A percentile compares a stretch with the other conserved stretches of the same genome.
Evolutionary conservation across 2,113 vertebrate genomes (phyloP).

Genomic region (Ailurus styani): DNA sequence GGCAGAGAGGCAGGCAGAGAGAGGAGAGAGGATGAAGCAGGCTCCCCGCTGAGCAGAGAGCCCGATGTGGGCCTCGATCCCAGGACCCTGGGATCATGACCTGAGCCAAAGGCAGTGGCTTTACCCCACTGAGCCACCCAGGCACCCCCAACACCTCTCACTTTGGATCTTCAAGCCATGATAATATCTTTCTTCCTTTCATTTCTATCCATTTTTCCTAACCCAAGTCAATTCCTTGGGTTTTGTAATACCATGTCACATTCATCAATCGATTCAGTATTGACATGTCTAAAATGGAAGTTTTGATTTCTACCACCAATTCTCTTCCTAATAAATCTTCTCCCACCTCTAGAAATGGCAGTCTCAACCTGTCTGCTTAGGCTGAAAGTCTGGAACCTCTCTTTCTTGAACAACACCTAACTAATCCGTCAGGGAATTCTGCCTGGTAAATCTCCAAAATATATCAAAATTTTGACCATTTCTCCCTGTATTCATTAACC

Average conservation of each 20-base stretch:
- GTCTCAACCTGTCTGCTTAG: neutral
- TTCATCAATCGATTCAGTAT: neutral
- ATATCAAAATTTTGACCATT: neutral
- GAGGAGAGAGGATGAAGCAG: too few relatives aligned
- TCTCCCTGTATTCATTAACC: neutral
- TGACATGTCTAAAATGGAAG: neutral
- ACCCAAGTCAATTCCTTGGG: neutral
- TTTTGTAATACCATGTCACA: neutral
- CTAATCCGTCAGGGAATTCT: neutral
- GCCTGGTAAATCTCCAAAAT: neutral
- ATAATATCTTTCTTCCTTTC: neutral
- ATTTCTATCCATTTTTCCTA: neutral
- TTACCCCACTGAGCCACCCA: too few relatives aligned
- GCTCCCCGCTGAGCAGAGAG: too few relatives aligned
- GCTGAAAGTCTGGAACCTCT: neutral
- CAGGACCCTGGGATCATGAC: too few relatives aligned
- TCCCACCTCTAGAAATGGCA: neutral
- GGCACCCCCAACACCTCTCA: too few relatives aligned
- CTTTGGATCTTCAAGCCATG: neutral
- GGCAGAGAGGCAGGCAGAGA: too few relatives aligned
- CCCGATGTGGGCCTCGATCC: too few relatives aligned
- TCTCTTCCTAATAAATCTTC: neutral
- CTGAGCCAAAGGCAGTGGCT: too few relatives aligned
- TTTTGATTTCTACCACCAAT: neutral
- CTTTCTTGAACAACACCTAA: neutral